Evolutionary conservation across 53 echinoderm and acorn worm species (phyloP).

Genomic region (Patiria pectinifera): DNA sequence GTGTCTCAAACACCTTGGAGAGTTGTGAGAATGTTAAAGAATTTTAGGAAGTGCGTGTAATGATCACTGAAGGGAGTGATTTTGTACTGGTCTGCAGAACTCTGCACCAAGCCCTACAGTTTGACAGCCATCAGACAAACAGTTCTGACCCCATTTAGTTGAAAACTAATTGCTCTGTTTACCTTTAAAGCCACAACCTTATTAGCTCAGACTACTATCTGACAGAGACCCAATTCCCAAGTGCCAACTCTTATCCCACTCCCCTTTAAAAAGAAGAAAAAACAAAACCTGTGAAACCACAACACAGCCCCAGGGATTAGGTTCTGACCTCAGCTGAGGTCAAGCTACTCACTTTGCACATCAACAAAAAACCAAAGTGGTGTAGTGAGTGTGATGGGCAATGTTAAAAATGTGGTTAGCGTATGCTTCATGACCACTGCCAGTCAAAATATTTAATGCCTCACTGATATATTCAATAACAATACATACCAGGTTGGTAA

Average conservation of each 20-base stretch:
- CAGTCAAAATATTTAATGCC: neutral
- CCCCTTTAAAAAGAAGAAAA: too few relatives aligned
- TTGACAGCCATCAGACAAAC: neutral
- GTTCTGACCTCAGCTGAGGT: conserved; percentile 43
- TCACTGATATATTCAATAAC: too few relatives aligned
- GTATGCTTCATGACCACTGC: neutral
- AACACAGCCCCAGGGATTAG: conserved; percentile 12
- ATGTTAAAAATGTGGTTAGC: neutral
- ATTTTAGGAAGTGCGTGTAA: too few relatives aligned
- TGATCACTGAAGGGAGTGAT: too few relatives aligned
- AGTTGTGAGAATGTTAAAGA: too few relatives aligned
- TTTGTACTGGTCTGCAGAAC: too few relatives aligned
- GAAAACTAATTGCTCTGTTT: neutral
- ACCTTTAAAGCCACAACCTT: neutral
- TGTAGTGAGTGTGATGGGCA: conserved; percentile 14
- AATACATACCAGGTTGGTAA: too few relatives aligned
- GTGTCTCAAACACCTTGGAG: too few relatives aligned
- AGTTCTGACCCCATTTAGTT: neutral
- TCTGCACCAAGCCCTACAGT: too few relatives aligned
- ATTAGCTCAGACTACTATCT: neutral
- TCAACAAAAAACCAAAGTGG: conserved; percentile 39
- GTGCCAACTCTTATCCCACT: neutral
- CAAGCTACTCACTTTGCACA: neutral
- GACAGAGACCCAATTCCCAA: neutral
- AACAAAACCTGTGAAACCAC: conserved; percentile 5